Base-by-base conservation (phyloP, 2,797 vertebrate genomes). In the Poecilia gillii region DNA sequence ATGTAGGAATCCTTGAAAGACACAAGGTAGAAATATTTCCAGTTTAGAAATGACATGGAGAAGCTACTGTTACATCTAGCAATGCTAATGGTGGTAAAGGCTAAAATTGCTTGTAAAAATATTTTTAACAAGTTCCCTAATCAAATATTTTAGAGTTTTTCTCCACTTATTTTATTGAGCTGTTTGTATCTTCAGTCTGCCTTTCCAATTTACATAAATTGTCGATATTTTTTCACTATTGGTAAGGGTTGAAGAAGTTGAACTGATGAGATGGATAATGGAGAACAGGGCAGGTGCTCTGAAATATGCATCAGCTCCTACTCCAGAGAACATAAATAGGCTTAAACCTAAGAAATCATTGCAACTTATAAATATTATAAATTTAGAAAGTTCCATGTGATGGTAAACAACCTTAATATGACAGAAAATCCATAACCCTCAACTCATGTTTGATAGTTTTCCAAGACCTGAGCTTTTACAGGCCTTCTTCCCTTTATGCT, bases 361-460 rank as follows among this genome's bases (percentile, higher is more conserved):
- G 25, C 39, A 70, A 43, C 66, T 46, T 18, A 72, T 46, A 45
- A 72, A 46, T 72, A 72, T 72, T 72, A 28, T 46, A 31, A n/a
- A 72, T 46, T 28, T 7, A 46, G 25, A 71, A 46, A 46, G 51
- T 74, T 64, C 2, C 4, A 41, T 55, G 23, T 55, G 51, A 55
- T 1, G 5, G 73, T 25, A n/a, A 73, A 46, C 12, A 74, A 57
- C 36, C 13, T 57, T 39, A 74, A 41, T n/a, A 14, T 55, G 72
- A 74, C 18, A n/a, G 23, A 39, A 55, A 74, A 74, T 43, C 36
- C 49, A 39, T 68, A n/a, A n/a, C 8, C 62, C 62, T 3, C 23
- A n/a, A 36, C 9, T 25, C 39, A 8, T 7, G 68, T 71, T 71
- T 11, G 45, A 28, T 46, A 23, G 18, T 18, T 46, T 46, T 46